Percentiles rank a stretch among this genome's conserved stretches.
Conservation (phyloP, 2,797 vertebrate genomes). For the Carapus acus region DNA sequence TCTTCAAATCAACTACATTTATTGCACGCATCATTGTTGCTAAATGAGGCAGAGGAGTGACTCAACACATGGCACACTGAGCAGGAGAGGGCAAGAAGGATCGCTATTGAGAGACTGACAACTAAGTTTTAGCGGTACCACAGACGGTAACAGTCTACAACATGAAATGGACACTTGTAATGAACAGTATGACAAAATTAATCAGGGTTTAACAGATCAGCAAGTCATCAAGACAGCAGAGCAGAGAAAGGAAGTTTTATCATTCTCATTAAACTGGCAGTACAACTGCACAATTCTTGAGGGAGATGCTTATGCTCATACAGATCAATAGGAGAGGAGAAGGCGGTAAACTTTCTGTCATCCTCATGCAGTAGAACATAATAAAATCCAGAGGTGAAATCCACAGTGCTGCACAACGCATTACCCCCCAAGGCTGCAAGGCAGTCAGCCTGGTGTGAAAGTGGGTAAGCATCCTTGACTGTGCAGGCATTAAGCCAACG, state of each 20-base stretch:
- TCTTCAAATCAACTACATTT: no score
- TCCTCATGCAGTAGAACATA: constrained; percentile 11
- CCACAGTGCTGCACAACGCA: neutral
- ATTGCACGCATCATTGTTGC: no score
- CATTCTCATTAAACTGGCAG: constrained; percentile 18
- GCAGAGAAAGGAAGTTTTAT: constrained; percentile 35
- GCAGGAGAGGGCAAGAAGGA: no score
- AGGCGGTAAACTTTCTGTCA: constrained; percentile 2
- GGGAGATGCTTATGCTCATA: constrained; percentile 13
- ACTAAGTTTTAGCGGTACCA: no score
- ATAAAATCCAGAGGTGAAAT: constrained; percentile 3
- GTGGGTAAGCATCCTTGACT: neutral
- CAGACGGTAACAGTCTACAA: no score
- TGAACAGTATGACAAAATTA: no score
- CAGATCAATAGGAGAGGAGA: constrained; percentile 1
- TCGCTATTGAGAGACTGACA: no score
- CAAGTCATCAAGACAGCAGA: constrained; percentile 23
- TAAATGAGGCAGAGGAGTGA: no score
- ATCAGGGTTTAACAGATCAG: no score
- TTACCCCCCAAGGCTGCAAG: neutral
- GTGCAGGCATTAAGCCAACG: neutral
- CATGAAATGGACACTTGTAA: no score
- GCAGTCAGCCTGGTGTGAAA: neutral
- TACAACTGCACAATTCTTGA: constrained; percentile 8
- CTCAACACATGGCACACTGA: no score